Evolutionary conservation across 1,140 invertebrate species (phyloP), one percentile per base, ranked within the genome.

Genomic region (Physella acuta): DNA sequence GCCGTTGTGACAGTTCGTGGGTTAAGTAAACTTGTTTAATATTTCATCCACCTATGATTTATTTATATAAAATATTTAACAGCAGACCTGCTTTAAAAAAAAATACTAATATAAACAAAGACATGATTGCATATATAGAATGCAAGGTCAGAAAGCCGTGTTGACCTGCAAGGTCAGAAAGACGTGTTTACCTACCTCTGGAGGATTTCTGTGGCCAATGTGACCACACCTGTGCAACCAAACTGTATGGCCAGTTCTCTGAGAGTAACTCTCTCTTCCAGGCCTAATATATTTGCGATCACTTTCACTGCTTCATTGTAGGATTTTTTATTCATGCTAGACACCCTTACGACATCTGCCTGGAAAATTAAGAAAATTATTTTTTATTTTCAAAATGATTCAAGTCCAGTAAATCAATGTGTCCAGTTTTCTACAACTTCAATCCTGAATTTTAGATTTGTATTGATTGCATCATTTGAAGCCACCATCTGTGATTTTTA

Each of bases 241-340:
- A 62, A 62, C 36, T 62, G 60, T 14, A 62, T 26, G 20, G 60
- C 60, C 36, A 62, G 36, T 44, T 62, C 60, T 49, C 60, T 8
- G 17, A 62, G 26, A 28, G 36, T 44, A 3, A 49, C 3, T 0
- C 24, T 17, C 37, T 62, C 60, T 30, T 62, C 60, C 11, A 49
- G n/a, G 30, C n/a, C 37, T 34, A 62, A 26, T 34, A 62, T 44
- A 34, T 26, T 49, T 8, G 60, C 60, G 2, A 62, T 49, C 5
- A 62, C 36, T 34, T 62, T 62, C 2, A 26, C 11, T 0, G 37
- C 60, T 26, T 37, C 60, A 26, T 26, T 44, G 20, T 62, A 62
- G 1, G 36, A 44, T 24, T 62, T 62, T 30, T 44, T 62, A 26
- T 37, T 44, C 60, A 62, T 62, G 60, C 60, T 26, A 5, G 60